These are phyloP conservation scores for Oreonectes daqikongensis DNA, from an alignment of 2,797 vertebrate species.

Conservation along the genomic window DNA sequence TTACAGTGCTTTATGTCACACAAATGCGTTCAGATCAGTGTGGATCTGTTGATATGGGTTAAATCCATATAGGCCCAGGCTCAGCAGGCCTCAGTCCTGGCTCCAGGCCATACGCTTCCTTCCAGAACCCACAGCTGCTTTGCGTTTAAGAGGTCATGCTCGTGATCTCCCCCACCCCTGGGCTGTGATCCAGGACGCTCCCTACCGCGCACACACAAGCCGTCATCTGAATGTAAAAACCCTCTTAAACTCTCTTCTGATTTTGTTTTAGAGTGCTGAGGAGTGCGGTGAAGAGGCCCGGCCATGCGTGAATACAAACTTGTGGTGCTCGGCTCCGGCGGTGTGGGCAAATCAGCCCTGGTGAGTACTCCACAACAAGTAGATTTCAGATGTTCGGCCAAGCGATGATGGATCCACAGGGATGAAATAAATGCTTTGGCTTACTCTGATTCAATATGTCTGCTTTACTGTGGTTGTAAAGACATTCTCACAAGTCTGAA, in stretches of 20 bases:
- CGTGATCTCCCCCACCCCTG: constrained; percentile 76
- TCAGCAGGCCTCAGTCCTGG: constrained; percentile 16
- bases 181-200: constrained; percentile 73
- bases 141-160: constrained; percentile 71
- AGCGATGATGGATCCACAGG: neutral
- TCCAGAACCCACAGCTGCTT: constrained; percentile 73
- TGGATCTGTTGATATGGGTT: constrained; percentile 6
- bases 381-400: neutral
- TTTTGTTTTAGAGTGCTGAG: constrained; percentile 75
- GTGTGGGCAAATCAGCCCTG: constrained; percentile 98
- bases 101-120: neutral
- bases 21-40: neutral
- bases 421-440: neutral
- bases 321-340: constrained; percentile 99
- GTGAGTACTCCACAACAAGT: constrained; percentile 79
- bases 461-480: neutral
- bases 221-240: neutral
- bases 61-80: constrained; percentile 21
- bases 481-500: neutral
- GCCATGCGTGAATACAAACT: constrained; percentile 99
- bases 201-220: constrained; percentile 54
- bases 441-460: neutral
- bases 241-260: constrained; percentile 17
- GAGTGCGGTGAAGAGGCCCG: constrained; percentile 85
- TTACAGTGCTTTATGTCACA: neutral